Evolutionary conservation across 1,140 invertebrate species (phyloP), one percentile per base, ranked within the genome.

Genomic region (Melanaphis sacchari): DNA sequence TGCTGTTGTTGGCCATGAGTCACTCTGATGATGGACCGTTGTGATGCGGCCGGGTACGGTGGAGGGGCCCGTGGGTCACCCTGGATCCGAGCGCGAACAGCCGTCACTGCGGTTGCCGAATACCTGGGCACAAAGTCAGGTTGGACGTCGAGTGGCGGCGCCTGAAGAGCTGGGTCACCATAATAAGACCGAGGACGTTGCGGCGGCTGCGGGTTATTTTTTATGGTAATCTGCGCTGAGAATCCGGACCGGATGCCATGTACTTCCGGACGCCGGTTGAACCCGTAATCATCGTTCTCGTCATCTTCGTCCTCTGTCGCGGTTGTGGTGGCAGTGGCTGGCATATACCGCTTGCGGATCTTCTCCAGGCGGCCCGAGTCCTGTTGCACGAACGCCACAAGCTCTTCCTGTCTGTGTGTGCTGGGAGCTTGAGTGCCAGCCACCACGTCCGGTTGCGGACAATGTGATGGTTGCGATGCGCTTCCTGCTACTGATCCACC

Each of bases 281-380:
- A 98, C 11, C 98, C 98, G 94, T 98, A 98, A 94, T 98, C 98
- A 94, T 98, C 98, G 94, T 98, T 96, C 94, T 98, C 98, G 93
- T 98, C 97, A 93, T 97, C 96, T 93, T 95, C 96, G 49, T 94
- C 94, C 40, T 93, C 84, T 40, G 93, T 88, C 91, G 95, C 95
- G 8, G 92, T 5, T 2, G 89, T 24, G 9, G 87, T 49, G 2
- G 94, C 59, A 6, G 66, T 24, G 36, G 81, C 26, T 0, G 91
- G 91, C 76, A 85, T 52, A 94, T 96, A 98, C 38, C 98, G 96
- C 94, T 97, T 97, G 94, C 97, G 97, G 7, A 98, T 96, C 43
- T 98, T 95, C 94, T 98, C 98, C 0, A 97, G 98, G 46, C 98
- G 95, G 24, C 97, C 96, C 0, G 97, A 97, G 94, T 98, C 97